Conservation (phyloP, 2,113 vertebrate genomes). For the Caranx ignobilis region DNA sequence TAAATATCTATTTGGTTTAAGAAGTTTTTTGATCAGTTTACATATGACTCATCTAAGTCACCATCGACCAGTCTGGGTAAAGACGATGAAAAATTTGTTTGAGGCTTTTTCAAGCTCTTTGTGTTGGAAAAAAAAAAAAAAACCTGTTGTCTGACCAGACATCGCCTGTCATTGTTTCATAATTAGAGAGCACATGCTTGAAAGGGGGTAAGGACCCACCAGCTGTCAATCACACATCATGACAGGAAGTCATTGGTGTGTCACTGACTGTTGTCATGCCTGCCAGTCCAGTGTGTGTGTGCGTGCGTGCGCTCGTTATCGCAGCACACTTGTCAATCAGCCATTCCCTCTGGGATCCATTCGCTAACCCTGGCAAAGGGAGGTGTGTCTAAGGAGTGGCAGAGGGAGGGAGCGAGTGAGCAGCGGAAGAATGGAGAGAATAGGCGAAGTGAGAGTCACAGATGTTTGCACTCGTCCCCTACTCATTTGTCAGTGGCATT, state of each 20-base stretch:
- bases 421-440: constrained; percentile 44
- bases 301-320: constrained; percentile 17
- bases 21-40: neutral
- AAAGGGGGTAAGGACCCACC: constrained; percentile 46
- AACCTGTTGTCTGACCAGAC: constrained; percentile 51
- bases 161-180: constrained; percentile 61
- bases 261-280: constrained; percentile 70
- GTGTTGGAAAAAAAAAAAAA: constrained; percentile 7
- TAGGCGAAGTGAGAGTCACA: constrained; percentile 57
- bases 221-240: constrained; percentile 72
- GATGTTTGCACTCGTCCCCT: constrained; percentile 54
- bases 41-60: neutral
- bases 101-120: neutral
- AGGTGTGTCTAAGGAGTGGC: constrained; percentile 54
- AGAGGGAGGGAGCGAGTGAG: constrained; percentile 35
- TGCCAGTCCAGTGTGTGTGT: constrained; percentile 67
- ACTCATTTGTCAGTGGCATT: constrained; percentile 32
- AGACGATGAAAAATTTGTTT: neutral
- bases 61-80: neutral
- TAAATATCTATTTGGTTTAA: neutral
- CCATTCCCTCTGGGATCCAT: constrained; percentile 36
- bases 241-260: constrained; percentile 79
- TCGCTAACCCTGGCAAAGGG: constrained; percentile 45
- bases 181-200: constrained; percentile 66
- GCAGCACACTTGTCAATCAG: constrained; percentile 62